Evolutionary conservation across 2,888 invertebrate genomes (phyloP).

Genomic region (Ceriagrion tenellum): DNA sequence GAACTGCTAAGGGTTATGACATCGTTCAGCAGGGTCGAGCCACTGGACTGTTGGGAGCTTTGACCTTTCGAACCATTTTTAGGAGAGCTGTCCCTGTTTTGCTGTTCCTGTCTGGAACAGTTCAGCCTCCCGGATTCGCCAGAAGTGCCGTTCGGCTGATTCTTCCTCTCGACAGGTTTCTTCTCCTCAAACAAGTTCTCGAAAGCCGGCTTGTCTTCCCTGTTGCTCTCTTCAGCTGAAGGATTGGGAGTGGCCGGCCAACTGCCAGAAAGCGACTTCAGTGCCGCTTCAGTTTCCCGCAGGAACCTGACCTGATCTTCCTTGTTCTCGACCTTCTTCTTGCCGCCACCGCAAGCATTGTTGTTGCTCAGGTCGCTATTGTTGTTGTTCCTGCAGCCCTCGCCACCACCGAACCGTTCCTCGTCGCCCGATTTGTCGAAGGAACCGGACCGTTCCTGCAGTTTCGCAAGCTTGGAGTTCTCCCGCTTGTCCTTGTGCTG

Average conservation of each 20-base stretch:
- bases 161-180: slow-evolving; percentile 11
- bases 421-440: background rate
- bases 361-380: background rate
- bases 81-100: slow-evolving; percentile 18
- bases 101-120: background rate
- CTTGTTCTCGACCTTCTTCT: slow-evolving; percentile 43
- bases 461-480: background rate
- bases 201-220: slow-evolving; percentile 81
- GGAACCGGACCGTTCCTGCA: background rate
- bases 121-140: background rate
- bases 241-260: slow-evolving; percentile 85
- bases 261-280: slow-evolving; percentile 92
- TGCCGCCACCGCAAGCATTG: background rate
- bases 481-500: background rate
- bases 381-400: background rate
- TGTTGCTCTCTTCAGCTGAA: slow-evolving; percentile 65
- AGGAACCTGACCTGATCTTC: slow-evolving; percentile 91
- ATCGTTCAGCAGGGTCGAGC: slow-evolving; percentile 80
- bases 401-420: background rate
- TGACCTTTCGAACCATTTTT: background rate
- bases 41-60: background rate
- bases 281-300: slow-evolving; percentile 91
- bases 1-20: slow-evolving; percentile 79
- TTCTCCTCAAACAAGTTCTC: slow-evolving; percentile 93
- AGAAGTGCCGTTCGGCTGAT: background rate